Percentiles rank a stretch among this genome's conserved stretches.
phyloP scores from a whole-genome alignment of 2,888 invertebrate species.

The Chymomyza caudatula region DNA sequence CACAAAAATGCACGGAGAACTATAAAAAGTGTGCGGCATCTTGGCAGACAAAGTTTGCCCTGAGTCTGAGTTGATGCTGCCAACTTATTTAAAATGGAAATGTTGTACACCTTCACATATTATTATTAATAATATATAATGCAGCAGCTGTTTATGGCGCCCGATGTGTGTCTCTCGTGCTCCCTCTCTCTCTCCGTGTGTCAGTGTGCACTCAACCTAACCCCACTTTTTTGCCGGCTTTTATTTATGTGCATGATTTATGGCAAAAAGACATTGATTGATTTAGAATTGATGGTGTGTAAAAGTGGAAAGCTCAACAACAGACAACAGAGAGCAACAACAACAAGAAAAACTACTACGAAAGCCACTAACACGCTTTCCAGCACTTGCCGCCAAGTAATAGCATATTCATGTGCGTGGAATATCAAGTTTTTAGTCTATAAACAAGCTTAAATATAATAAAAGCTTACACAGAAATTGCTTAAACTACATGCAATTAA shows the following conservation, averaged over 20 bases:
- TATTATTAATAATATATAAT: conserved; percentile 64
- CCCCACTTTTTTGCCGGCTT: conserved; percentile 44
- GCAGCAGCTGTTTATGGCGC: conserved; percentile 51
- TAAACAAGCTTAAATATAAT: background rate
- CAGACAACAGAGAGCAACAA: background rate
- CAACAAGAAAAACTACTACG: background rate
- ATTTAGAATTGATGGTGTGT: conserved; percentile 64
- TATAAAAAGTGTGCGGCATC: conserved; percentile 36
- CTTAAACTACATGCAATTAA: too few relatives aligned
- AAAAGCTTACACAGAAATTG: background rate
- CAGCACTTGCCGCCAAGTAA: too few relatives aligned
- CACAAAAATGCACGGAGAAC: background rate
- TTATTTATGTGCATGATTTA: conserved; percentile 68
- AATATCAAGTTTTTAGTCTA: background rate
- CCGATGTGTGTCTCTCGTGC: background rate
- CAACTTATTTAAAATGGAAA: conserved; percentile 48
- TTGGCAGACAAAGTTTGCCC: conserved; percentile 59
- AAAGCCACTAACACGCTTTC: background rate
- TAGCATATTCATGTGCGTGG: background rate
- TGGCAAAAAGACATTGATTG: conserved; percentile 65
- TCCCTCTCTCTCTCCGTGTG: background rate
- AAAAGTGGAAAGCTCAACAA: conserved; percentile 36
- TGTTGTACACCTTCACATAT: conserved; percentile 26
- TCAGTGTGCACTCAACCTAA: conserved; percentile 1
- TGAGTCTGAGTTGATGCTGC: conserved; percentile 4